Base-by-base conservation (phyloP, 1,140 invertebrate genomes). In the Radopholus similis region DNA sequence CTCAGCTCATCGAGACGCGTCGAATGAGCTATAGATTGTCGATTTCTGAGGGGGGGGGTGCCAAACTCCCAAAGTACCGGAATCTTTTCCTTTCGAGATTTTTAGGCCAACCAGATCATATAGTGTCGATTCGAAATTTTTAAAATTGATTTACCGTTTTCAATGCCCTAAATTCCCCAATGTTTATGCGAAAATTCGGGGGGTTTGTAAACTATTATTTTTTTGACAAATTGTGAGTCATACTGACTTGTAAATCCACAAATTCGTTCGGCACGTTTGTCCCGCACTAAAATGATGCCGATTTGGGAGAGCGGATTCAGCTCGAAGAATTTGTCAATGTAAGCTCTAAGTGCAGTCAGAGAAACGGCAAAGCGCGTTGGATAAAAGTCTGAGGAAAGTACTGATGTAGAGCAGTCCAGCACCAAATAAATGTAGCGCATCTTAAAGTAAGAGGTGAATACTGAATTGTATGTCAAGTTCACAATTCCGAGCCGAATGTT, bases 271-370 rank as follows among this genome's bases (percentile, higher is more conserved):
- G 71, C 68, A 18, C 64, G 28, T 38, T 70, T 70, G 38, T 70
- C 68, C 13, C 55, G 47, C 28, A 66, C 60, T 15, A 51, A 21
- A 26, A 70, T 66, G 28, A 70, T 18, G 28, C 66, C 68, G 28
- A 70, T 42, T 49, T 68, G 66, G n/a, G 68, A 70, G n/a, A 70
- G 54, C 8, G 68, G 68, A 72, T 70, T 70, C 3, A 64, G 68
- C 49, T 69, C 47, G 35, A 70, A 70, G 40, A 70, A 70, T 63
- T 70, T 70, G 30, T 70, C 64, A 13, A 70, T 5, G 21, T 70
- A 70, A 23, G 38, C 37, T 15, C 34, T 28, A 34, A 70, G 34
- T 21, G 40, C 35, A 42, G 32, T 26, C n/a, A 30, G 18, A 13
- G 64, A 38, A 42, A 70, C 69, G 57, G 51, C n/a, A 30, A 70